Percentiles rank a stretch among this genome's conserved stretches.
Conservation (phyloP, 2,113 vertebrate genomes). For the Alouatta palliata region DNA sequence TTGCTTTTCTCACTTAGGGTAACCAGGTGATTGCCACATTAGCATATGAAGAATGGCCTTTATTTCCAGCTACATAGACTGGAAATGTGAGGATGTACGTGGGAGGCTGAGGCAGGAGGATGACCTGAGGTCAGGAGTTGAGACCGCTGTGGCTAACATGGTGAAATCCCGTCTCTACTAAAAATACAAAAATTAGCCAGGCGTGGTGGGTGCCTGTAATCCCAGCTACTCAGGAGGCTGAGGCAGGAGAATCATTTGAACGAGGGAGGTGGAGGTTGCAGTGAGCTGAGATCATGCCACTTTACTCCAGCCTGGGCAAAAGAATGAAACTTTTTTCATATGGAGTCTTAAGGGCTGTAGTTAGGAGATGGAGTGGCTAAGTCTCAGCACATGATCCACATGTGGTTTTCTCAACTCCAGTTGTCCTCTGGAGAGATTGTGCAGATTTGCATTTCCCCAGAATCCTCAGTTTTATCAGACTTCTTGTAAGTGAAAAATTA, state of each 20-base stretch:
- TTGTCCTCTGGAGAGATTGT: neutral
- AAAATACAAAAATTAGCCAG: no score
- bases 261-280: rapidly evolving
- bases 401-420: neutral
- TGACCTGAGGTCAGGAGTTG: no score
- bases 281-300: no score
- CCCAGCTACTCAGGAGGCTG: no score
- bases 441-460: neutral
- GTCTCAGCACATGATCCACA: neutral
- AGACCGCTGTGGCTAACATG: no score
- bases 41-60: neutral
- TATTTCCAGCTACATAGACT: neutral
- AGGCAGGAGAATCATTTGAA: no score
- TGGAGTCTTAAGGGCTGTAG: neutral
- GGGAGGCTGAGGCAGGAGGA: no score
- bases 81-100: neutral
- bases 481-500: neutral
- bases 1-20: neutral
- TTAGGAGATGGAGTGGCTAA: neutral
- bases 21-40: neutral
- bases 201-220: no score
- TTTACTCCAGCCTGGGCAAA: no score
- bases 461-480: neutral
- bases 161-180: no score
- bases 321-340: no score